These are phyloP conservation scores for Lasaia peninsularis DNA, from an alignment of 1,140 invertebrate genomes.

Conservation along the genomic window DNA sequence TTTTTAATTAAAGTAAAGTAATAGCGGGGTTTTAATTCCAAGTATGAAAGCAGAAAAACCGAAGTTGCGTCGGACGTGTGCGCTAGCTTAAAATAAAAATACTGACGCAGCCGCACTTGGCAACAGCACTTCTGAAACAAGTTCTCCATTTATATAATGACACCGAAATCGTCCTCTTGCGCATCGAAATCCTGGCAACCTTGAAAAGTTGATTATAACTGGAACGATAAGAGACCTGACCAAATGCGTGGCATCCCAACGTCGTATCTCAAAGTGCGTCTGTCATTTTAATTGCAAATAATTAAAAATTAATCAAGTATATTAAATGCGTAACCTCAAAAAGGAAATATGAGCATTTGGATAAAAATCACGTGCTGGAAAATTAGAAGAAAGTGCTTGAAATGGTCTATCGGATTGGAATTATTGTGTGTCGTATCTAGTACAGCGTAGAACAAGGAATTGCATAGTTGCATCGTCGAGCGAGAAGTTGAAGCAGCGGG, in stretches of 20 bases:
- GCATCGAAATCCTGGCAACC: conserved; percentile 10
- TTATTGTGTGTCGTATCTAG: conserved; percentile 11
- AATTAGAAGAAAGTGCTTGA: conserved; percentile 3
- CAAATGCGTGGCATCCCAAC: neutral
- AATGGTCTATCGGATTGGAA: neutral
- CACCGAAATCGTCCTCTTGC: conserved; percentile 9
- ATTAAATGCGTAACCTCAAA: no score
- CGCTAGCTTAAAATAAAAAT: conserved; percentile 4
- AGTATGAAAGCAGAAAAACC: neutral
- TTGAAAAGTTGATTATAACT: conserved; percentile 12
- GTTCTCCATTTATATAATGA: conserved; percentile 12
- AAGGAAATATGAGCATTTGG: neutral
- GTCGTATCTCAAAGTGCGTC: neutral
- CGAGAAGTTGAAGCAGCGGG: conserved; percentile 56
- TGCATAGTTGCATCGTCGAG: conserved; percentile 52
- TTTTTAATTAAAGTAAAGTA: neutral
- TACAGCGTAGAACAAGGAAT: conserved; percentile 22
- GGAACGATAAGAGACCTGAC: conserved; percentile 5
- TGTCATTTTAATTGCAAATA: conserved; percentile 7
- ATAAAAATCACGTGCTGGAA: conserved; percentile 9
- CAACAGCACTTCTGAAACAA: conserved; percentile 1
- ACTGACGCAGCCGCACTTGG: conserved; percentile 2
- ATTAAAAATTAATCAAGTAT: neutral
- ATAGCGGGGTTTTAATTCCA: neutral
- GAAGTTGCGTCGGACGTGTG: neutral